Percentiles rank a stretch among this genome's conserved stretches.
Evolutionary conservation across 2,113 vertebrate species (phyloP).

Genomic region (Phainopepla nitens): DNA sequence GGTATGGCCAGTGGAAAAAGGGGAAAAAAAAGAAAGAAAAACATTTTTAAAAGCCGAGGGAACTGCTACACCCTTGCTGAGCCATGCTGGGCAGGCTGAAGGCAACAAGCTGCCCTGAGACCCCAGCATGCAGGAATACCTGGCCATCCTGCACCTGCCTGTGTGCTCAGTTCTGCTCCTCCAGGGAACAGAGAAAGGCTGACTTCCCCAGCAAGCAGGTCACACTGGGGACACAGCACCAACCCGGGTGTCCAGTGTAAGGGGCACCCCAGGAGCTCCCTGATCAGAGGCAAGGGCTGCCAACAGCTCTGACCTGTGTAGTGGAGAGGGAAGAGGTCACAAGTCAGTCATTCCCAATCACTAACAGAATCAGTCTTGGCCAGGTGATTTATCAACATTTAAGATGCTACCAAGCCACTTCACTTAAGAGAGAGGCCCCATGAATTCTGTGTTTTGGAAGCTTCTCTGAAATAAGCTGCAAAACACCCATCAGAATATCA

Average conservation of each 20-base stretch:
- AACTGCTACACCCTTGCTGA: not conserved
- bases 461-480: not conserved
- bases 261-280: not conserved
- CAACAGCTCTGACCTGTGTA: not conserved
- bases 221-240: rapidly evolving
- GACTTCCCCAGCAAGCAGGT: not conserved
- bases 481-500: not conserved
- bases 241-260: not conserved
- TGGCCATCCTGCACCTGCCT: not conserved
- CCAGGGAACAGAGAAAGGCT: not conserved
- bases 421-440: not conserved
- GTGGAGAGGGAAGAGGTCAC: rapidly evolving
- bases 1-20: constrained; percentile 39
- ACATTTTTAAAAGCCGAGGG: not conserved
- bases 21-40: too few relatives aligned
- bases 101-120: not conserved
- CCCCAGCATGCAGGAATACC: not conserved
- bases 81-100: not conserved
- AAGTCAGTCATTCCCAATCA: not conserved
- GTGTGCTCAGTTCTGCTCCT: not conserved
- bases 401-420: not conserved
- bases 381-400: not conserved
- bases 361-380: not conserved
- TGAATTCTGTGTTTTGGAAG: not conserved
- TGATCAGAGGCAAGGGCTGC: not conserved